A percentile compares a stretch with the other conserved stretches of the same genome.
Evolutionary conservation across 2,113 vertebrate species (phyloP).

Genomic region (Dicerorhinus sumatrensis): DNA sequence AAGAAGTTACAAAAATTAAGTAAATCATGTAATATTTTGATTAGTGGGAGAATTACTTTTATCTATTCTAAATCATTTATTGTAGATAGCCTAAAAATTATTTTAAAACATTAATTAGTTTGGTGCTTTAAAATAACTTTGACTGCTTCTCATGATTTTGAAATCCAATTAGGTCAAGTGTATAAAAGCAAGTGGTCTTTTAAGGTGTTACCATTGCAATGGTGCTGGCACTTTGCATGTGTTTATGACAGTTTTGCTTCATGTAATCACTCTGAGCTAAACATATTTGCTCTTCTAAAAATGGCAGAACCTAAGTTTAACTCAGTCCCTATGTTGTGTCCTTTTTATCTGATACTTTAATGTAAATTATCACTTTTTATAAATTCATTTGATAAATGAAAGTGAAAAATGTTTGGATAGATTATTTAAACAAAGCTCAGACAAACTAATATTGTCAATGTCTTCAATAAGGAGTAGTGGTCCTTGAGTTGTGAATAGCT

Average conservation of each 20-base stretch:
- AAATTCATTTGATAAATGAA: background rate
- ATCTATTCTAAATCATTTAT: background rate
- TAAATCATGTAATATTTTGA: background rate
- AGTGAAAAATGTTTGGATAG: background rate
- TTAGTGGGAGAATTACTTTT: background rate
- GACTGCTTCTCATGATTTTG: background rate
- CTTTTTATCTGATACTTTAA: background rate
- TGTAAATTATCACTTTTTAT: background rate
- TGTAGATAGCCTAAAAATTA: background rate
- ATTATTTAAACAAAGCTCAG: background rate
- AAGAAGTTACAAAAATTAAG: background rate
- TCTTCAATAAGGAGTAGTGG: background rate
- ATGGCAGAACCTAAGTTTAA: background rate
- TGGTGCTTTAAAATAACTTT: background rate
- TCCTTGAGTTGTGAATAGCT: background rate
- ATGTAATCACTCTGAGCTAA: background rate
- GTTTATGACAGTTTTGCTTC: conserved; percentile 20
- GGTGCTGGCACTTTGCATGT: background rate
- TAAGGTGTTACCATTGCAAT: background rate
- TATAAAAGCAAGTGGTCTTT: background rate
- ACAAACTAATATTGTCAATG: fast-evolving
- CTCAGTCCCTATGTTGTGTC: background rate
- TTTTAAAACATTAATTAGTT: conserved; percentile 36
- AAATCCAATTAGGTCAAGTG: background rate
- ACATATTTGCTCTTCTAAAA: conserved; percentile 7